Percentiles rank a stretch among this genome's conserved stretches.
phyloP scores from a whole-genome alignment of 1,140 invertebrate genomes.

The Bactericera cockerelli region DNA sequence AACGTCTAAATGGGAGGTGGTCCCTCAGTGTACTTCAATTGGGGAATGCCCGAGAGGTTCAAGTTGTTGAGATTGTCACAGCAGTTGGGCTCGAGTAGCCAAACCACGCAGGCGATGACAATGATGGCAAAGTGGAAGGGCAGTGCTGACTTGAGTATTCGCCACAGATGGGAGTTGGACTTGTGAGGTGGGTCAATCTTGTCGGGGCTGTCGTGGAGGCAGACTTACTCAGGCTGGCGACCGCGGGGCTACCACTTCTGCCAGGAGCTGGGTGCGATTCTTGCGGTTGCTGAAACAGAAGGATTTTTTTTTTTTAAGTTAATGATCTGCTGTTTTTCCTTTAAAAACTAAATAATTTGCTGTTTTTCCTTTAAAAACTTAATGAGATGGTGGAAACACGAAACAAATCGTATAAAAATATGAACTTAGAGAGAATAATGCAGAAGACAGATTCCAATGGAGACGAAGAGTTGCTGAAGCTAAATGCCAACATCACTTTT shows the following conservation, averaged over 20 bases:
- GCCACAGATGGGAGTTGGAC: slow-evolving; percentile 45
- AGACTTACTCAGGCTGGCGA: background rate
- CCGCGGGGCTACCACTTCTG: background rate
- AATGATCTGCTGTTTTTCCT: too few relatives aligned
- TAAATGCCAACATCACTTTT: too few relatives aligned
- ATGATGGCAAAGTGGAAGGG: slow-evolving; percentile 70
- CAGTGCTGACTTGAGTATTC: slow-evolving; percentile 55
- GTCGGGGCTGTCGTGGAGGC: slow-evolving; percentile 3
- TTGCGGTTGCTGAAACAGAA: background rate
- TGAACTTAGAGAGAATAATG: too few relatives aligned
- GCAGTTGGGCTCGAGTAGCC: slow-evolving; percentile 62
- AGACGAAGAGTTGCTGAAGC: too few relatives aligned
- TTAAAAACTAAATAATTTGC: too few relatives aligned
- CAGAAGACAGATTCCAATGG: too few relatives aligned
- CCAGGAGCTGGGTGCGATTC: background rate
- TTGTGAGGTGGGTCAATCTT: background rate
- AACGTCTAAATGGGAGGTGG: slow-evolving; percentile 60
- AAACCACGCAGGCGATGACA: slow-evolving; percentile 61
- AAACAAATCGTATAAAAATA: too few relatives aligned
- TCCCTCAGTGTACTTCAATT: slow-evolving; percentile 66
- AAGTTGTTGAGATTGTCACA: slow-evolving; percentile 74
- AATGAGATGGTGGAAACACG: too few relatives aligned
- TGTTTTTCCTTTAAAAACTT: too few relatives aligned
- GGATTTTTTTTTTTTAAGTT: too few relatives aligned
- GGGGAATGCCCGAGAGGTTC: slow-evolving; percentile 61